Base-by-base conservation (phyloP, 2,888 invertebrate species). In the Amphimallon solstitiale region DNA sequence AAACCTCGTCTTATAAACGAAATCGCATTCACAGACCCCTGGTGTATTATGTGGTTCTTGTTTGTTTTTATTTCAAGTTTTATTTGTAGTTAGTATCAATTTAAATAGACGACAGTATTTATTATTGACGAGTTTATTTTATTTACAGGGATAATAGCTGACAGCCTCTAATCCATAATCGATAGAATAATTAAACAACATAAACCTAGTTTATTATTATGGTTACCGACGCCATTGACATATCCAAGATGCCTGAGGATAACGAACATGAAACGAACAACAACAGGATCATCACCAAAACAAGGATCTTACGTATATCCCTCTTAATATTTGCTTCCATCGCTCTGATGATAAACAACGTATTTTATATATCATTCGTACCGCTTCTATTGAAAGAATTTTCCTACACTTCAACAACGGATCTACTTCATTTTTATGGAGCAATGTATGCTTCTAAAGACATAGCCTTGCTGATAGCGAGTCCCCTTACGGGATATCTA, bases 331-430 rank as follows among this genome's bases (percentile, higher is more conserved):
- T 12, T 15, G 34, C 35, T 0, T n/a, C 51, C 3, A 17, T 51
- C 34, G 12, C 34, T 35, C n/a, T 51, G 2, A 35, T 51, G 29
- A 15, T 51, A 15, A 51, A 51, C 29, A 51, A 51, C 10, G 51
- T 34, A 15, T 1, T 51, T 9, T 51, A 51, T 34, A 14, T 35
- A 3, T 5, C 15, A 14, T 51, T 12, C 15, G 5, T 51, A 10
- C 51, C 51, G 14, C 10, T 34, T 7, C 34, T 51, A 35, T 2
- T 35, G 1, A 14, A 10, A 34, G 29, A 51, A 17, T 51, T 34
- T n/a, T 10, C 12, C 1, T 6, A 34, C 15, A 15, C 34, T 14
- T 51, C 29, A 10, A 12, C 29, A 9, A 51, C 12, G 9, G 17
- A 51, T 14, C 10, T 14, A 6, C 34, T 51, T 2, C 34, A 51